Evolutionary conservation across 2,113 vertebrate species (phyloP).

Genomic region (Megalops atlanticus): DNA sequence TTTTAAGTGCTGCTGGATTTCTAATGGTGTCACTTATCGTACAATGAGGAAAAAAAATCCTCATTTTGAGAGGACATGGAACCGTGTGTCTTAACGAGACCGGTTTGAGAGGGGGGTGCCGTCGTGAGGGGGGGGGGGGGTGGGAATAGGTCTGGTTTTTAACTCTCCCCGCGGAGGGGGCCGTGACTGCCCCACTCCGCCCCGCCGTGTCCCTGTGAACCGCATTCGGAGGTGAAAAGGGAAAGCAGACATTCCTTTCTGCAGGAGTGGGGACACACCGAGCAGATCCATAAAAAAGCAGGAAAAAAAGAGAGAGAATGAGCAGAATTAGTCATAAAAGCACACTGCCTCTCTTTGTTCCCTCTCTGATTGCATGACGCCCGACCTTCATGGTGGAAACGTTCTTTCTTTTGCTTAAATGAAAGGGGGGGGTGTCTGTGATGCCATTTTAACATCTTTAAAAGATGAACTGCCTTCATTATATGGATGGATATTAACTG

Average conservation of each 20-base stretch:
- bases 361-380: neutral
- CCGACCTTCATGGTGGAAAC: neutral
- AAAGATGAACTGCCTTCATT: neutral
- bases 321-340: neutral
- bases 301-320: neutral
- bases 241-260: slow-evolving; percentile 3
- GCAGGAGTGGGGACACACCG: slow-evolving; percentile 2
- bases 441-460: neutral
- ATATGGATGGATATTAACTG: neutral
- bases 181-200: neutral
- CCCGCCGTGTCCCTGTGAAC: neutral
- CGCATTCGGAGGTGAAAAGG: slow-evolving; percentile 12
- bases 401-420: neutral
- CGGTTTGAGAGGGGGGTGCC: no score
- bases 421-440: neutral
- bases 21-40: no score
- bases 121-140: no score
- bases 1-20: no score
- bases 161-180: neutral
- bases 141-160: slow-evolving; percentile 11
- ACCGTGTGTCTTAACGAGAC: no score
- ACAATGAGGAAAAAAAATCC: no score
- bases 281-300: neutral
- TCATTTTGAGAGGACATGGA: no score
- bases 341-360: slow-evolving; percentile 6